Conservation (phyloP, 1,140 invertebrate genomes). For the Drosophila pseudoobscura region DNA sequence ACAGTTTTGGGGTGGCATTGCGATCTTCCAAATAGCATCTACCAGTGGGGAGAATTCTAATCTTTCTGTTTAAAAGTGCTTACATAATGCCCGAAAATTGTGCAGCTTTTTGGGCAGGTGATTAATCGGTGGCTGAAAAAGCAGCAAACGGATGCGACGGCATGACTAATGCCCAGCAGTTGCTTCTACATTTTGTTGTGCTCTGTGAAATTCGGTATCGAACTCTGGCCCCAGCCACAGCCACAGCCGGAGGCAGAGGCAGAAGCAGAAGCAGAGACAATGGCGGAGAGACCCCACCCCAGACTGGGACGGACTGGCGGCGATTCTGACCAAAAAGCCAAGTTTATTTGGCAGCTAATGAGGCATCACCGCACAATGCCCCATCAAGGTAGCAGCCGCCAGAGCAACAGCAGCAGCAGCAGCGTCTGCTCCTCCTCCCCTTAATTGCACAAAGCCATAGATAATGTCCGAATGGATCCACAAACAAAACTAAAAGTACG, state of each 20-base stretch:
- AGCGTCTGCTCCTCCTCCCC: conserved; percentile 3
- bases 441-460: conserved; percentile 42
- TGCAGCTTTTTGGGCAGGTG: conserved; percentile 50
- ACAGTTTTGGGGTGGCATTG: conserved; percentile 15
- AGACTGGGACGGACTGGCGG: neutral
- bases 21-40: conserved; percentile 13
- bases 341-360: conserved; percentile 61
- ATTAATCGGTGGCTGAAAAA: conserved; percentile 47
- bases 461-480: conserved; percentile 4
- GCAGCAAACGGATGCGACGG: conserved; percentile 33
- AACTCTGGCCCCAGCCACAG: conserved; percentile 40
- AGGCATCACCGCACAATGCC: conserved; percentile 45
- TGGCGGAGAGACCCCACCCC: conserved; percentile 33
- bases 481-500: conserved; percentile 10
- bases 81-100: conserved; percentile 57
- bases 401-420: conserved; percentile 8
- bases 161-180: conserved; percentile 75
- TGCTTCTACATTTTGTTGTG: conserved; percentile 42
- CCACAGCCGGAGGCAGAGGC: neutral
- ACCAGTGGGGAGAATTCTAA: conserved; percentile 40
- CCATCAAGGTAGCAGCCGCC: conserved; percentile 37
- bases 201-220: conserved; percentile 60
- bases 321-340: conserved; percentile 42
- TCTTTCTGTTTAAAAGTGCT: conserved; percentile 26
- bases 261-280: conserved; percentile 28